Evolutionary conservation across 1,140 invertebrate species (phyloP).

Genomic region (Stegodyphus dumicola): DNA sequence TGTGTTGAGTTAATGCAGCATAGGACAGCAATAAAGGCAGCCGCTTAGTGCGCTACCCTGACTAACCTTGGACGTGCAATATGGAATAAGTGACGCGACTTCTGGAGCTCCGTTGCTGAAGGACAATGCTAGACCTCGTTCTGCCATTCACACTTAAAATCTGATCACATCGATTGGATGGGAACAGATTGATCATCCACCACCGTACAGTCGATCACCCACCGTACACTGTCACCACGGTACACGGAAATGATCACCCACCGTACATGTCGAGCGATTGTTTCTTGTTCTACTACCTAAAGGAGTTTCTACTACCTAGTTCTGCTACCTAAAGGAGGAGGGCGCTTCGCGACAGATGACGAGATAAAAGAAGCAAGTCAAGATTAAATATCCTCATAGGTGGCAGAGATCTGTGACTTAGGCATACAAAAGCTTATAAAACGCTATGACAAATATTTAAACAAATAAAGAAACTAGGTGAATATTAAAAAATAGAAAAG

Average conservation of each 20-base stretch:
- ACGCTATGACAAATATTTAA: neutral
- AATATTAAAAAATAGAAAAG: neutral
- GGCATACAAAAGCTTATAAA: neutral
- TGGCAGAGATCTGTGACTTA: neutral
- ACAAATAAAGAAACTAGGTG: neutral
- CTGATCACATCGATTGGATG: neutral
- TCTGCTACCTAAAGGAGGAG: neutral
- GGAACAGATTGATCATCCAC: neutral
- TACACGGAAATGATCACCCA: too few species aligned
- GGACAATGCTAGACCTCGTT: neutral
- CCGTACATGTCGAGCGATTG: too few species aligned
- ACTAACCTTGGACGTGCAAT: too few species aligned
- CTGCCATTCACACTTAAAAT: neutral
- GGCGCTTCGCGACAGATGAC: neutral
- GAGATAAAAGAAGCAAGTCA: neutral
- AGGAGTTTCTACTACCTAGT: neutral
- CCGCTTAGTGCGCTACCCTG: too few species aligned
- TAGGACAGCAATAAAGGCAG: too few species aligned
- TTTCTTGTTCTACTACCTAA: too few species aligned
- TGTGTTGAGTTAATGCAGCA: too few species aligned
- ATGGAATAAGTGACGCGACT: neutral
- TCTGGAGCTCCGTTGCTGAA: neutral
- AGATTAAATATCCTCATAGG: neutral
- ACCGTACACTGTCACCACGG: too few species aligned
- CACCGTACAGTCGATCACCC: neutral